Evolutionary conservation across 2,797 vertebrate species (phyloP).

Genomic region (Hipposideros larvatus): DNA sequence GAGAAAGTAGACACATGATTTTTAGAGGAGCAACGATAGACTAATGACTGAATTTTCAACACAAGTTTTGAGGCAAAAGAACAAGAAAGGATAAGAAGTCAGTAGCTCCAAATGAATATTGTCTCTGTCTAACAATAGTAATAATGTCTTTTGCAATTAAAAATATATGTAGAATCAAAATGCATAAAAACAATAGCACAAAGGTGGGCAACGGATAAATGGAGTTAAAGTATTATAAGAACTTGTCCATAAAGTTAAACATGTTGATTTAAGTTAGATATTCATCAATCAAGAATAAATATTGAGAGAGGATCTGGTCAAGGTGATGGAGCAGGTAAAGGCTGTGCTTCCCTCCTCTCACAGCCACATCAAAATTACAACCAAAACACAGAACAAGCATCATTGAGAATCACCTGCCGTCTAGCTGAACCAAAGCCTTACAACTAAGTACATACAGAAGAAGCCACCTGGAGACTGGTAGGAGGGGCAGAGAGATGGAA

Average conservation of each 20-base stretch:
- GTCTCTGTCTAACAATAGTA: neutral
- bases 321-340: too few relatives aligned
- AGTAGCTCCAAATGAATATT: neutral
- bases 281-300: neutral
- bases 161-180: neutral
- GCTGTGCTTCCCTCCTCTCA: too few relatives aligned
- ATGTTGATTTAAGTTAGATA: neutral
- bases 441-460: too few relatives aligned
- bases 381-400: too few relatives aligned
- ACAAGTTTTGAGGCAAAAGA: conserved; percentile 27
- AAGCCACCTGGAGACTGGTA: too few relatives aligned
- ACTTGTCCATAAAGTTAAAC: neutral
- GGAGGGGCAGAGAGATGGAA: too few relatives aligned
- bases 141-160: neutral
- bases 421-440: too few relatives aligned
- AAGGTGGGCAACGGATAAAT: neutral
- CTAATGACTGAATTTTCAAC: conserved; percentile 6
- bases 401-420: too few relatives aligned
- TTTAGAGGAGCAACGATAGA: neutral
- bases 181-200: neutral
- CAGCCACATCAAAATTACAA: too few relatives aligned
- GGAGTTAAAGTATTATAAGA: neutral
- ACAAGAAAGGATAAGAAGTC: neutral
- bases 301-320: too few relatives aligned
- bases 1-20: neutral